Evolutionary conservation across 1,140 invertebrate genomes (phyloP).

Genomic region (Euborellia annulipes): DNA sequence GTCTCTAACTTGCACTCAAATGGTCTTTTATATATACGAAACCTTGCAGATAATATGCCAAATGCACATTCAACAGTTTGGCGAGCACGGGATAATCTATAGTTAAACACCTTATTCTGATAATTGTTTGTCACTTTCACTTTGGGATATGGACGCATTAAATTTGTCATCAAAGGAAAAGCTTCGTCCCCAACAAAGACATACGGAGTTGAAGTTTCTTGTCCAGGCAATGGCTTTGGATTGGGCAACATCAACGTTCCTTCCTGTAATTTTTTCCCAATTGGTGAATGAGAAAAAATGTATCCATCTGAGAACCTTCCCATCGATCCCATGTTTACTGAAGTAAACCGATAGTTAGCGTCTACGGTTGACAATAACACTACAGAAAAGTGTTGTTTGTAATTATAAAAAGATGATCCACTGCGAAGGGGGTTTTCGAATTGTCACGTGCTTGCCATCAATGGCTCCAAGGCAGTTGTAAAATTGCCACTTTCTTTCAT

Average conservation of each 20-base stretch:
- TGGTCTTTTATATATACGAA: conserved; percentile 20
- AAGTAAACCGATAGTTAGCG: conserved; percentile 1
- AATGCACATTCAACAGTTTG: conserved; percentile 28
- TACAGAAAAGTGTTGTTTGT: neutral
- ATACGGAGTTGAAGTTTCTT: conserved; percentile 15
- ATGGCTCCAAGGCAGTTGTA: conserved; percentile 24
- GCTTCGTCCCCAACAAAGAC: conserved; percentile 27
- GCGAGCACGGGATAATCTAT: conserved; percentile 26
- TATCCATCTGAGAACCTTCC: neutral
- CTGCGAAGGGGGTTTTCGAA: conserved; percentile 21
- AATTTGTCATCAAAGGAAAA: conserved; percentile 26
- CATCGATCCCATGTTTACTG: neutral
- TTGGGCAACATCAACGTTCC: neutral
- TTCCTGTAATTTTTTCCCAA: neutral
- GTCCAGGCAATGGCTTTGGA: conserved; percentile 14
- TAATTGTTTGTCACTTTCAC: conserved; percentile 17
- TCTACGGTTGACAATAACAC: conserved; percentile 1
- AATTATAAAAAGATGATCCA: conserved; percentile 20
- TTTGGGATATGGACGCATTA: conserved; percentile 27
- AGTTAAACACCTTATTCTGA: conserved; percentile 30
- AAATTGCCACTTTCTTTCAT: conserved; percentile 22
- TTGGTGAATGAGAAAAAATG: neutral
- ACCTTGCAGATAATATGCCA: conserved; percentile 26
- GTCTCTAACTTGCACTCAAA: conserved; percentile 20
- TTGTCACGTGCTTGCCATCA: conserved; percentile 22